A percentile compares a stretch with the other conserved stretches of the same genome.
Evolutionary conservation across 2,113 vertebrate species (phyloP).

Genomic region (Chloropsis cyanopogon): DNA sequence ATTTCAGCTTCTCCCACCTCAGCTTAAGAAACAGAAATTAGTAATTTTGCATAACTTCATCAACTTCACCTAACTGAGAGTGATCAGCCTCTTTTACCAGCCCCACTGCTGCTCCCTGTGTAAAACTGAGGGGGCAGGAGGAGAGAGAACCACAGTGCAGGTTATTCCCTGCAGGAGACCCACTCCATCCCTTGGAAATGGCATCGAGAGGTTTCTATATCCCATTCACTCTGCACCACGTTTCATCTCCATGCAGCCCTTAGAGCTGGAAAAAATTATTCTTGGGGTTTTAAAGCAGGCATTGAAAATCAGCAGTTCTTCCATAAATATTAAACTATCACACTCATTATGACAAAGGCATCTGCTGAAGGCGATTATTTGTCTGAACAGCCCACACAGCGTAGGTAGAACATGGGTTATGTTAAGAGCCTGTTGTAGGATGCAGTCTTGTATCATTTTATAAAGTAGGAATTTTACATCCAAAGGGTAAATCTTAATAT

Average conservation of each 20-base stretch:
- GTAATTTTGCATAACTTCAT: not conserved
- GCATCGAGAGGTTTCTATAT: rapidly evolving
- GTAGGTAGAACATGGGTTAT: slow-evolving; percentile 59
- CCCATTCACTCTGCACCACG: not conserved
- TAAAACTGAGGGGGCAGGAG: not conserved
- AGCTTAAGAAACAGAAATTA: not conserved
- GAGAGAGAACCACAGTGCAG: rapidly evolving
- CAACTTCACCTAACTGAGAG: not conserved
- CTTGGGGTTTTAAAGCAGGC: slow-evolving; percentile 24
- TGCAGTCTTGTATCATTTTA: slow-evolving; percentile 37
- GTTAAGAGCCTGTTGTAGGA: slow-evolving; percentile 55
- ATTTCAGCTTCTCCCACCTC: slow-evolving; percentile 26
- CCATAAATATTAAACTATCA: slow-evolving; percentile 60
- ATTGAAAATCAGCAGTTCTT: slow-evolving; percentile 50
- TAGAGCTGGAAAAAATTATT: not conserved
- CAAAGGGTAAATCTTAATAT: slow-evolving; percentile 4
- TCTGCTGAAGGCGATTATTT: slow-evolving; percentile 64
- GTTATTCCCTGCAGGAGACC: not conserved
- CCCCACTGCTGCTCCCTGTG: rapidly evolving
- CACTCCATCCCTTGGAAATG: not conserved
- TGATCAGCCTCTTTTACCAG: not conserved
- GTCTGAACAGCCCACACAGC: slow-evolving; percentile 56
- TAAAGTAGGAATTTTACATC: slow-evolving; percentile 21
- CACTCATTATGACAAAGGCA: slow-evolving; percentile 64
- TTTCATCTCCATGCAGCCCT: not conserved